These are phyloP conservation scores for Cylindroiulus punctatus DNA, from an alignment of 2,888 invertebrate genomes.

Conservation along the genomic window DNA sequence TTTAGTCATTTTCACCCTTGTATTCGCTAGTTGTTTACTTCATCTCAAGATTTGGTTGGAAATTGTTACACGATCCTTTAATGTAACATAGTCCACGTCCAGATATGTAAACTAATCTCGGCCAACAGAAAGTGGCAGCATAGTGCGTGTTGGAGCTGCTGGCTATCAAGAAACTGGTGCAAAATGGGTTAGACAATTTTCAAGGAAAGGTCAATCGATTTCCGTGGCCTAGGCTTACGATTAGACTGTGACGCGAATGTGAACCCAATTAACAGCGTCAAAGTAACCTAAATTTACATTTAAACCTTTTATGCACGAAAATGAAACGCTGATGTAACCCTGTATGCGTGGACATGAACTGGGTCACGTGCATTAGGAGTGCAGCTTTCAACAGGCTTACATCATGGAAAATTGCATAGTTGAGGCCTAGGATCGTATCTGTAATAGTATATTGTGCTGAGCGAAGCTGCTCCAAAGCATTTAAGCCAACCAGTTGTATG, in stretches of 20 bases:
- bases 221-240: neutral
- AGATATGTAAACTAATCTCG: neutral
- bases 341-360: constrained; percentile 28
- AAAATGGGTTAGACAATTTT: neutral
- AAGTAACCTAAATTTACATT: constrained; percentile 15
- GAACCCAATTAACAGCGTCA: constrained; percentile 19
- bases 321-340: neutral
- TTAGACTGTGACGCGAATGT: neutral
- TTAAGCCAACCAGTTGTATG: neutral
- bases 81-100: neutral
- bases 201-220: constrained; percentile 16
- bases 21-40: neutral
- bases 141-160: neutral
- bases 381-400: constrained; percentile 10
- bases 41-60: neutral
- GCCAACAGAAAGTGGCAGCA: neutral
- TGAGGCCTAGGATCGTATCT: neutral
- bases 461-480: neutral
- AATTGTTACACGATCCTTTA: constrained; percentile 20
- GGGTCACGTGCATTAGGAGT: neutral
- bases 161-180: neutral
- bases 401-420: neutral
- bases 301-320: constrained; percentile 7
- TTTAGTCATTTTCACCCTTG: neutral
- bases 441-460: neutral